Conservation (phyloP, 2,113 vertebrate genomes). For the Polyodon spathula region DNA sequence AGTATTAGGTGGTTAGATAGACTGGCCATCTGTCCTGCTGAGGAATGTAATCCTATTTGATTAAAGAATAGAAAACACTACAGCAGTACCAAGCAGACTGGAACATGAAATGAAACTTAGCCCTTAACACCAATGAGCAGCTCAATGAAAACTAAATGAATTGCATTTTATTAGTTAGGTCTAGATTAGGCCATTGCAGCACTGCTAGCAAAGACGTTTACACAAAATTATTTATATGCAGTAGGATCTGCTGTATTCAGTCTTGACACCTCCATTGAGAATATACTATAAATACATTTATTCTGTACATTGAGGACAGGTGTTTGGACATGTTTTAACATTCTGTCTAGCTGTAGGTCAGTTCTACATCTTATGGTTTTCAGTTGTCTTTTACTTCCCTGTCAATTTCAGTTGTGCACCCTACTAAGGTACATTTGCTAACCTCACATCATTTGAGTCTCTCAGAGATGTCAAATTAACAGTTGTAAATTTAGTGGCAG, state of each 20-base stretch:
- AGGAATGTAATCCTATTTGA: slow-evolving; percentile 52
- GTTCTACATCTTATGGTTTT: no score
- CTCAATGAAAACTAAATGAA: no score
- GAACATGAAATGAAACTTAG: no score
- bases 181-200: slow-evolving; percentile 29
- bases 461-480: no score
- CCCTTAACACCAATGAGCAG: no score
- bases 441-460: no score
- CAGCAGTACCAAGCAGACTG: slow-evolving; percentile 17
- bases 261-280: background rate
- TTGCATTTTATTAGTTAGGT: slow-evolving; percentile 13
- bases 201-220: background rate
- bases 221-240: background rate
- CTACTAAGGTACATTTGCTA: no score
- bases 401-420: no score
- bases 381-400: background rate
- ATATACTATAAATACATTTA: background rate
- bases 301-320: background rate
- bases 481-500: background rate
- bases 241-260: background rate
- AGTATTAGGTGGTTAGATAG: background rate
- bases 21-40: slow-evolving; percentile 51
- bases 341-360: no score
- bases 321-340: background rate
- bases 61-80: slow-evolving; percentile 43